Evolutionary conservation across 2,888 invertebrate species (phyloP).

Genomic region (Dryobotodes eremita): DNA sequence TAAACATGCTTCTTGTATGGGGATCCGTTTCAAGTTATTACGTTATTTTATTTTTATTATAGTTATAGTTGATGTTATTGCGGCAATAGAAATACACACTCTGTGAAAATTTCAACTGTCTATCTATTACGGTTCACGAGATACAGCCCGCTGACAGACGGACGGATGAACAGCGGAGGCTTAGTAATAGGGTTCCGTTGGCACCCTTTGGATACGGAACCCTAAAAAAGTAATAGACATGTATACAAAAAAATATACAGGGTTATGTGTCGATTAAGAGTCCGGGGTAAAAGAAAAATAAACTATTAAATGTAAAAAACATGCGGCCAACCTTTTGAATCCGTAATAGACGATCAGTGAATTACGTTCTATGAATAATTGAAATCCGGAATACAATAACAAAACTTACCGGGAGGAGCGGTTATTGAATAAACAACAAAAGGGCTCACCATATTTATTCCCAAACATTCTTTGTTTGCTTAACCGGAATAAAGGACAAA

Average conservation of each 20-base stretch:
- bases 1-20: too few species aligned
- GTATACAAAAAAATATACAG: not conserved
- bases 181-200: too few species aligned
- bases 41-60: too few species aligned
- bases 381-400: constrained; percentile 44
- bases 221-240: not conserved
- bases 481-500: constrained; percentile 40
- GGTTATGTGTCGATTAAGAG: not conserved
- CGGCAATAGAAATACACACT: too few species aligned
- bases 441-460: constrained; percentile 47
- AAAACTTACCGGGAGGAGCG: constrained; percentile 11
- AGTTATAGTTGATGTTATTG: too few species aligned
- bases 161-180: too few species aligned
- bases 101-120: too few species aligned
- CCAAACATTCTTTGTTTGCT: constrained; percentile 49
- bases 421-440: constrained; percentile 41
- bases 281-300: not conserved
- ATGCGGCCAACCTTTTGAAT: constrained; percentile 45
- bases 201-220: too few species aligned
- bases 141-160: too few species aligned
- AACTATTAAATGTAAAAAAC: constrained; percentile 7
- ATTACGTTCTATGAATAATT: constrained; percentile 61
- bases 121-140: too few species aligned
- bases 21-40: too few species aligned
- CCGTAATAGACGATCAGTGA: constrained; percentile 45